Conservation (phyloP, 2,113 vertebrate genomes). For the Uria lomvia region DNA sequence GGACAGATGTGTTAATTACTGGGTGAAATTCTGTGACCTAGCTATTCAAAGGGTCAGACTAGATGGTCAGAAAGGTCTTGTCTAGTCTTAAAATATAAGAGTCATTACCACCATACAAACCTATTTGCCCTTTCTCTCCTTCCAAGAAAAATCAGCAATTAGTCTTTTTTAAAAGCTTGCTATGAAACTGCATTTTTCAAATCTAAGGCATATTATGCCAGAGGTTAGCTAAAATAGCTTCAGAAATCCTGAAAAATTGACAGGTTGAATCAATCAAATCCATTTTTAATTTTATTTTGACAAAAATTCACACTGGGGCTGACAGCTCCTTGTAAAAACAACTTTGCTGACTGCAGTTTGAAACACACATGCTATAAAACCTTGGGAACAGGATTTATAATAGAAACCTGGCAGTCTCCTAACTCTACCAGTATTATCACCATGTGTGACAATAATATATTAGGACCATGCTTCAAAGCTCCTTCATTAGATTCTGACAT, state of each 20-base stretch:
- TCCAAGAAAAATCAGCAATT: slow-evolving; percentile 12
- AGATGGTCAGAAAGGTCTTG: slow-evolving; percentile 5
- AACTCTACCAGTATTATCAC: neutral
- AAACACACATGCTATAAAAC: slow-evolving; percentile 8
- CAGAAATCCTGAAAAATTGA: slow-evolving; percentile 50
- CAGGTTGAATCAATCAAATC: slow-evolving; percentile 67
- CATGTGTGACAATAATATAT: slow-evolving; percentile 51
- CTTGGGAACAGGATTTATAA: slow-evolving; percentile 13
- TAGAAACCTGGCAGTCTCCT: neutral
- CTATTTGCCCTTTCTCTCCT: neutral
- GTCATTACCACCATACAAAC: neutral
- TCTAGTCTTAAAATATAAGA: slow-evolving; percentile 15
- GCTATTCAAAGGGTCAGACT: slow-evolving; percentile 27
- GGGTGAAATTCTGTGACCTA: slow-evolving; percentile 40
- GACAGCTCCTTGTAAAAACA: slow-evolving; percentile 57
- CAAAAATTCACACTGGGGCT: slow-evolving; percentile 46
- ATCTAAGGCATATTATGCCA: slow-evolving; percentile 56
- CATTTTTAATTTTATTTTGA: slow-evolving; percentile 66
- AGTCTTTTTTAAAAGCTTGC: slow-evolving; percentile 24
- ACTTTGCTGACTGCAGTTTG: slow-evolving; percentile 41
- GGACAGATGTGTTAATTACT: slow-evolving; percentile 21
- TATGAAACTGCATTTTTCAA: slow-evolving; percentile 43
- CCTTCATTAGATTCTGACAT: slow-evolving; percentile 55
- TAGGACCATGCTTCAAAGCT: slow-evolving; percentile 41
- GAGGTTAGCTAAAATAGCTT: slow-evolving; percentile 54